Evolutionary conservation across 2,888 invertebrate genomes (phyloP).

Genomic region (Tupiocoris notatus): DNA sequence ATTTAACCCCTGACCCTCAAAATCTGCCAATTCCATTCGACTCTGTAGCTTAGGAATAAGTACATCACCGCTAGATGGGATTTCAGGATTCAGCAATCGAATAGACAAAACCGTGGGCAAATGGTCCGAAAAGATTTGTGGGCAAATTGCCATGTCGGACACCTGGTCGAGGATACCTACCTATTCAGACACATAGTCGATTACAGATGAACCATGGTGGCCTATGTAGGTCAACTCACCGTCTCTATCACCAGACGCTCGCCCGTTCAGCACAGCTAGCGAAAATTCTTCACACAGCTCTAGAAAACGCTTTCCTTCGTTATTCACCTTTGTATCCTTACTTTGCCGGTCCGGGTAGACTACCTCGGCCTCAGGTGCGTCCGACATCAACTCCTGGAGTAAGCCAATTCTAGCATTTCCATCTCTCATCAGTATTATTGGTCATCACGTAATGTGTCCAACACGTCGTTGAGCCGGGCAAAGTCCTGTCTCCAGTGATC

Average conservation of each 20-base stretch:
- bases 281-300: neutral
- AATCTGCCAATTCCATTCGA: neutral
- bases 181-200: neutral
- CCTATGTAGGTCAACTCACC: neutral
- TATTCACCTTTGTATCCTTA: neutral
- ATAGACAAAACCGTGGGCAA: neutral
- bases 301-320: neutral
- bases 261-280: neutral
- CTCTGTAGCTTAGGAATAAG: neutral
- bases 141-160: neutral
- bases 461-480: neutral
- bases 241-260: neutral
- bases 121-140: neutral
- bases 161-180: neutral
- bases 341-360: neutral
- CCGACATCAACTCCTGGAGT: neutral
- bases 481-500: neutral
- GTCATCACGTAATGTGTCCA: neutral
- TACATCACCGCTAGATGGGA: neutral
- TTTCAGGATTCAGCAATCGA: neutral
- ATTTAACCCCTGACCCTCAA: neutral
- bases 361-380: neutral
- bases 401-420: neutral
- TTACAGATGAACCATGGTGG: neutral
- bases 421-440: neutral